These are phyloP conservation scores for Crambe crambe DNA, from an alignment of 37 sponge, comb jelly and placozoan genomes.

Conservation along the genomic window DNA sequence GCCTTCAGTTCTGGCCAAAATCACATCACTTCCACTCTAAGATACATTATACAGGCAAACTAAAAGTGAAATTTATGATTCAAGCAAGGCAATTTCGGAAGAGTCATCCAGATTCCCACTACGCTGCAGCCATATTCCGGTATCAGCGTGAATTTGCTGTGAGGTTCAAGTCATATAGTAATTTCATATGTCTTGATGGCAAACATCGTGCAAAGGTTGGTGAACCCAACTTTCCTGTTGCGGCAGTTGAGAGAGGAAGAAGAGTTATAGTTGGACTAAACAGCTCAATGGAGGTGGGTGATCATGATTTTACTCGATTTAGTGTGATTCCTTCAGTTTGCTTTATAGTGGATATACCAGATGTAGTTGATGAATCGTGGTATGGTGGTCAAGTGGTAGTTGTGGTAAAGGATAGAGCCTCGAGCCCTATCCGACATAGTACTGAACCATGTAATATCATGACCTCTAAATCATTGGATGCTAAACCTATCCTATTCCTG, in stretches of 20 bases:
- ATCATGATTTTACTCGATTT: slow-evolving; percentile 62
- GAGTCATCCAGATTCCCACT: slow-evolving; percentile 44
- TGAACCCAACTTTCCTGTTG: slow-evolving; percentile 59
- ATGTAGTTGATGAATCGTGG: slow-evolving; percentile 30
- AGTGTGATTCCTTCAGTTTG: slow-evolving; percentile 47
- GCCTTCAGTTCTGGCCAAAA: slow-evolving; percentile 63
- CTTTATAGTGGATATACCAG: slow-evolving; percentile 49
- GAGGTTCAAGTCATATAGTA: slow-evolving; percentile 1
- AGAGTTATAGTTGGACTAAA: slow-evolving; percentile 16
- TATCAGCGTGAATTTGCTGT: slow-evolving; percentile 49
- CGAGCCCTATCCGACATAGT: slow-evolving; percentile 53
- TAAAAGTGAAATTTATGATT: slow-evolving; percentile 37
- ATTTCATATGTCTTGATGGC: slow-evolving; percentile 41
- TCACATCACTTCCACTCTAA: slow-evolving; percentile 6
- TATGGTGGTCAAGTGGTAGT: slow-evolving; percentile 47
- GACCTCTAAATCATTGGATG: too few relatives aligned
- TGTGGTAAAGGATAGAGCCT: slow-evolving; percentile 48
- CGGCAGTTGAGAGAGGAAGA: slow-evolving; percentile 48
- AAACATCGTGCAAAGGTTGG: slow-evolving; percentile 56
- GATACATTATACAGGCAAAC: slow-evolving; percentile 55
- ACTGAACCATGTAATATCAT: slow-evolving; percentile 28
- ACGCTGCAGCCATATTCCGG: slow-evolving; percentile 44
- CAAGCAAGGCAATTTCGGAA: slow-evolving; percentile 37
- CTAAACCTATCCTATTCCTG: slow-evolving; percentile 35
- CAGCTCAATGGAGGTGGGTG: slow-evolving; percentile 28